Evolutionary conservation across 2,113 vertebrate genomes (phyloP).

Genomic region (zebrafish (Danio rerio)): DNA sequence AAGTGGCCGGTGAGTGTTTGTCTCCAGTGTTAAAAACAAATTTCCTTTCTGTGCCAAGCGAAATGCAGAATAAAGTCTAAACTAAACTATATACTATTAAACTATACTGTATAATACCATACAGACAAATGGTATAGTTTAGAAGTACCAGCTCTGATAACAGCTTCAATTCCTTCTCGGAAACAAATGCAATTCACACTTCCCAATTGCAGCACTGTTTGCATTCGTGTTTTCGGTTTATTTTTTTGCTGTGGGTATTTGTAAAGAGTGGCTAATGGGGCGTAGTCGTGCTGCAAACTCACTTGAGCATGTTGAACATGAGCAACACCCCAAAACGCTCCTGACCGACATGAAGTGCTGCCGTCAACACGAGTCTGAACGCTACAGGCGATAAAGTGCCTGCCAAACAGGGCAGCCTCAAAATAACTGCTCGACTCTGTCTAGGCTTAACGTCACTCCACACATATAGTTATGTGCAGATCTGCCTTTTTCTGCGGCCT

Average conservation of each 20-base stretch:
- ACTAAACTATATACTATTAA: too few relatives aligned
- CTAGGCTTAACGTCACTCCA: slow-evolving; percentile 4
- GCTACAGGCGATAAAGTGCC: slow-evolving; percentile 13
- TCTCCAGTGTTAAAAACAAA: too few relatives aligned
- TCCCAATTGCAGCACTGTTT: background rate
- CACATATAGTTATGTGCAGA: slow-evolving; percentile 31
- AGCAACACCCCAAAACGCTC: slow-evolving; percentile 13
- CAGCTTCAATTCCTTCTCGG: background rate
- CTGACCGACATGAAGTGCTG: slow-evolving; percentile 20
- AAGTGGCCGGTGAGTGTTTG: too few relatives aligned
- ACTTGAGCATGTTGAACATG: slow-evolving; percentile 13
- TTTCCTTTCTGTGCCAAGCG: too few relatives aligned
- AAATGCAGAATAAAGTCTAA: too few relatives aligned
- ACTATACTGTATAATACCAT: too few relatives aligned
- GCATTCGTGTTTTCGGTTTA: background rate
- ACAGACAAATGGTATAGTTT: background rate
- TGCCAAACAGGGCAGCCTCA: slow-evolving; percentile 33
- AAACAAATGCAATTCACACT: slow-evolving; percentile 11
- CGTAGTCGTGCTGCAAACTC: slow-evolving; percentile 1
- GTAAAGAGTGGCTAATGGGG: slow-evolving; percentile 1
- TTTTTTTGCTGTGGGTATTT: slow-evolving; percentile 5
- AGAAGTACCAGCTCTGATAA: background rate
- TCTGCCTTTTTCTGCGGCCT: slow-evolving; percentile 27
- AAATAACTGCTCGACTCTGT: slow-evolving; percentile 44
- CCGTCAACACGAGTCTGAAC: background rate